phyloP scores from a whole-genome alignment of 2,797 vertebrate species.

The Gallirallus australis region DNA sequence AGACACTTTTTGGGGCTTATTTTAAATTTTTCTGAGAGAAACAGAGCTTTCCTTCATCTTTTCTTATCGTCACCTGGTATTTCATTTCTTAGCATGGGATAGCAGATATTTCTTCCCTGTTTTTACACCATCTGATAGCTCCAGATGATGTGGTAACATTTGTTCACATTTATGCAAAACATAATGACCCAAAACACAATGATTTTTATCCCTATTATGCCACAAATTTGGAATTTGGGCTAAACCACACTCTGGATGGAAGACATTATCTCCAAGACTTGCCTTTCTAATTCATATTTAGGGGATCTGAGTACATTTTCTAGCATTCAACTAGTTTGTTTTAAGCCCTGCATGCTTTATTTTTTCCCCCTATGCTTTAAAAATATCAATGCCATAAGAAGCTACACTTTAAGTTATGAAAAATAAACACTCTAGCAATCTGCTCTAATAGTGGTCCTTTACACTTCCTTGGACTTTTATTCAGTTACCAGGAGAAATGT shows the following conservation, averaged over 20 bases:
- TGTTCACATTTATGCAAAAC: background rate
- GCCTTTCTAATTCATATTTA: background rate
- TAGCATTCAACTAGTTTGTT: background rate
- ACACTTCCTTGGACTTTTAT: background rate
- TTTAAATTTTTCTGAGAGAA: background rate
- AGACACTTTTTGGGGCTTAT: background rate
- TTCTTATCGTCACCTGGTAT: background rate
- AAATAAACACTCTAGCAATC: background rate
- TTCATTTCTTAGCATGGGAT: background rate
- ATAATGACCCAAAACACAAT: background rate
- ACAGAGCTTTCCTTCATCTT: background rate
- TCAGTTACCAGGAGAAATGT: background rate
- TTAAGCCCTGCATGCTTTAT: background rate
- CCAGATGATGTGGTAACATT: background rate
- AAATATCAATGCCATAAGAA: background rate
- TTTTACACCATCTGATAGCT: background rate
- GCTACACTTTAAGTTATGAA: background rate
- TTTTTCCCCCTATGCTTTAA: background rate
- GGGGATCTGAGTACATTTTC: background rate
- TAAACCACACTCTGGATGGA: background rate
- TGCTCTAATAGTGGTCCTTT: background rate
- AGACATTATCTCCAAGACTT: background rate
- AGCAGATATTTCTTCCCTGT: background rate
- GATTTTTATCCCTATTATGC: background rate
- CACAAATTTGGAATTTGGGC: constrained; percentile 3